Evolutionary conservation across 35 echinoderm and acorn worm genomes (phyloP), one percentile per base, ranked within the genome.

Genomic region (Antedon bifida): DNA sequence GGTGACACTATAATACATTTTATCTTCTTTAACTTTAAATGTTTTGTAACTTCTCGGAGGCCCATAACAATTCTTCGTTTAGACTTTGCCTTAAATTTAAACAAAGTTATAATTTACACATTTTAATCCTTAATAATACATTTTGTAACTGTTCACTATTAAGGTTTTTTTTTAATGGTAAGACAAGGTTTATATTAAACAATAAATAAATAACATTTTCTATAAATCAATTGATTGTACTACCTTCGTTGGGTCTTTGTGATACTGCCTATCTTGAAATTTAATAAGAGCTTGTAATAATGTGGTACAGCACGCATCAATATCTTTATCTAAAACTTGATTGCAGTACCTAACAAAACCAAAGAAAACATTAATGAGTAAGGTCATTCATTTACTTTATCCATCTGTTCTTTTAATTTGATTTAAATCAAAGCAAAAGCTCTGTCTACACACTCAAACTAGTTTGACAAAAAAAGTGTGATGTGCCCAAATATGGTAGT

Each of bases 201-300:
- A n/a, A n/a, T n/a, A n/a, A n/a, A n/a, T n/a, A n/a, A n/a, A n/a
- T n/a, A n/a, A n/a, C n/a, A n/a, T n/a, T n/a, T 42, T 42, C 14
- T 42, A 42, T 42, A 4, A 42, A 42, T 14, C n/a, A n/a, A 42
- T 42, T 42, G 4, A 42, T 42, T 42, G 14, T 14, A 42, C 14
- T 90, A 99, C 95, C 91, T 99, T 99, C 16, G 81, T 82, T 73
- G 95, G 95, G 28, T 99, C 95, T 84, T 91, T 99, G 75, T 93
- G 91, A 73, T 99, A 99, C 83, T 99, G 95, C 81, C 95, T 89
- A 79, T 99, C 95, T 86, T 99, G 95, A 64, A 99, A 99, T 39
- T 82, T 81, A 17, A 92, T 86, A n/a, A 99, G 78, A 33, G 91
- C 82, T 35, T 93, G 95, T 30, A 99, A 82, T 26, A 99, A 86